phyloP scores from a whole-genome alignment of 2,888 invertebrate species.

The Volucella zonaria region DNA sequence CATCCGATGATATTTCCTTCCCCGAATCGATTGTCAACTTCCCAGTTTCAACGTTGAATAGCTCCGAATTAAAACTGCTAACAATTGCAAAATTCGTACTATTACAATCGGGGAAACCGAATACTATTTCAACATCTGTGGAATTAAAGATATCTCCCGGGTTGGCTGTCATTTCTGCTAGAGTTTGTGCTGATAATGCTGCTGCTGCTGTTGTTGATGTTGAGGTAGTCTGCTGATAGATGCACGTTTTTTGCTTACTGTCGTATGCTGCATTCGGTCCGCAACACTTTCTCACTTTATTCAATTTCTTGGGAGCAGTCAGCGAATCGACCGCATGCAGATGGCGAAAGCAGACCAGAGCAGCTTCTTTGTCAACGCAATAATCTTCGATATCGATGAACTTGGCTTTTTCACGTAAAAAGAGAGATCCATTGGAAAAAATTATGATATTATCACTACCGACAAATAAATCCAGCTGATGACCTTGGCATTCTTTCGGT shows the following conservation, averaged over 20 bases:
- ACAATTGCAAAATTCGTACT: conserved; percentile 84
- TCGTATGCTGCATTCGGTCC: conserved; percentile 86
- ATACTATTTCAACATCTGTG: conserved; percentile 68
- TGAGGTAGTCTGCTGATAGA: conserved; percentile 50
- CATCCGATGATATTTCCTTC: conserved; percentile 75
- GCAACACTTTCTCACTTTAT: conserved; percentile 86
- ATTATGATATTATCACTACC: conserved; percentile 82
- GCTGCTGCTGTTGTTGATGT: conserved; percentile 76
- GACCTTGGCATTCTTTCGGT: conserved; percentile 77
- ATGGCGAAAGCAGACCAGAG: conserved; percentile 85
- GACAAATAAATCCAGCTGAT: conserved; percentile 80
- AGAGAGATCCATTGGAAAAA: conserved; percentile 87
- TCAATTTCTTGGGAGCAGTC: conserved; percentile 55
- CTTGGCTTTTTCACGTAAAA: conserved; percentile 83
- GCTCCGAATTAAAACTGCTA: conserved; percentile 84
- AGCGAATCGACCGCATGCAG: conserved; percentile 77
- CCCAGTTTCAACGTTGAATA: conserved; percentile 84
- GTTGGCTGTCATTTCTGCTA: conserved; percentile 77
- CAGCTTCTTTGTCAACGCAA: conserved; percentile 87
- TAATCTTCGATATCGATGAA: conserved; percentile 85
- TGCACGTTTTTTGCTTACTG: conserved; percentile 84
- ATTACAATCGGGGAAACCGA: conserved; percentile 81
- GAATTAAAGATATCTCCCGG: conserved; percentile 76
- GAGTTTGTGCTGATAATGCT: conserved; percentile 48
- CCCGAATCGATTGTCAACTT: conserved; percentile 83